Base-by-base conservation (phyloP, 2,797 vertebrate species). In the Macroramphosus scolopax region DNA sequence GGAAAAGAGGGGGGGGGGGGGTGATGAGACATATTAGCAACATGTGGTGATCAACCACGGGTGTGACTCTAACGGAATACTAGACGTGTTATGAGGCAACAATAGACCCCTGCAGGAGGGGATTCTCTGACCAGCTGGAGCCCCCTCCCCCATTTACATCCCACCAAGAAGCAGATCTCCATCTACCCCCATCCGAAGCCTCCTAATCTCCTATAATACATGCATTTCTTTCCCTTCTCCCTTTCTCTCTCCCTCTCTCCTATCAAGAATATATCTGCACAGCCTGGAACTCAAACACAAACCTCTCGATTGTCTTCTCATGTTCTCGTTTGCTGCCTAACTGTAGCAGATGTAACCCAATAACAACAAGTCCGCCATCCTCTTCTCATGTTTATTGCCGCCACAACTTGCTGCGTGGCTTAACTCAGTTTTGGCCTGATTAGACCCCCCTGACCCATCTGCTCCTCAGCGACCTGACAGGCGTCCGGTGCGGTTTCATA, bases 371-470 rank as follows among this genome's bases (percentile, higher is more conserved):
- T 52, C 15, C 2, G 39, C 28, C 30, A 3, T 17, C 39, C 25
- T 66, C 54, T 17, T 32, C 70, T 58, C 50, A 61, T 77, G 66
- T 68, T 66, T 32, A 60, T 77, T 63, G 57, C 68, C 26, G 66
- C 30, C 42, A 62, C 47, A 48, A 53, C 60, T 59, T 68, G 54
- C 55, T 48, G 56, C 63, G 55, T 17, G 43, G 60, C 45, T 80
- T 75, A 83, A 70, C 63, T 62, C 32, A 50, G 64, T 52, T 54
- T 48, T 37, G 38, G 17, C 50, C 77, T 31, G 58, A 80, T 81
- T 69, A 77, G 58, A 68, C 39, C 51, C 52, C 17, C 14, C 49
- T 44, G 31, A 69, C 48, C 81, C 82, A 82, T 84, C 82, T 85
- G 83, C 63, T 81, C 31, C 69, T 40, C 41, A 13, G 15, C 16